Evolutionary conservation across 2,888 invertebrate species (phyloP), one percentile per base, ranked within the genome.

Genomic region (Rhyacophila evoluta): DNA sequence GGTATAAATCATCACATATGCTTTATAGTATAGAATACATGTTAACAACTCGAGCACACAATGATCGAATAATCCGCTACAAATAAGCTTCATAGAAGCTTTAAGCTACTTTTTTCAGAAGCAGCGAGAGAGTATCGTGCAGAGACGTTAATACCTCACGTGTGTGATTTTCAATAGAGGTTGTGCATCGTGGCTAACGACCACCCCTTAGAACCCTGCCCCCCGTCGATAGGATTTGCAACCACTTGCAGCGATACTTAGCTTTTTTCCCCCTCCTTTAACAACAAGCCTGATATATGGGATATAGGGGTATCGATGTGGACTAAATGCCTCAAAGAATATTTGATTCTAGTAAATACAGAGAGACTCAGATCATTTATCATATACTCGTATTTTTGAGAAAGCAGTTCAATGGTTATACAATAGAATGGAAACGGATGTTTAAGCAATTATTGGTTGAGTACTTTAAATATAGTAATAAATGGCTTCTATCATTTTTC

Each of bases 191-290:
- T 19, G 55, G 8, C 55, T 55, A 55, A 55, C 55, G 55, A 55
- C 55, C 55, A 55, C 55, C 55, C 55, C 55, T 19, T 55, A 55
- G 55, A 15, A 25, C 55, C n/a, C n/a, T n/a, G n/a, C n/a, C n/a
- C 55, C 55, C 55, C 55, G 55, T n/a, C 25, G 55, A 25, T 25
- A 55, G 55, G 55, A 55, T 55, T 55, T 55, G 55, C 55, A 55
- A 55, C 55, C 55, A 55, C 55, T 55, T 55, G 55, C 55, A 55
- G 55, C 55, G 25, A 25, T 19, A 55, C 55, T 55, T 55, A 55
- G 55, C 25, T 19, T 55, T 55, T 55, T 55, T 55, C 19, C 15
- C 55, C 55, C 19, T 10, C 25, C 29, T 6, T 55, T 19, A 19
- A 41, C 41, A 41, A 15, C 41, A 15, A 55, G 55, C 12, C 19